Conservation (phyloP, 2,113 vertebrate species). For the Melierax canorus region DNA sequence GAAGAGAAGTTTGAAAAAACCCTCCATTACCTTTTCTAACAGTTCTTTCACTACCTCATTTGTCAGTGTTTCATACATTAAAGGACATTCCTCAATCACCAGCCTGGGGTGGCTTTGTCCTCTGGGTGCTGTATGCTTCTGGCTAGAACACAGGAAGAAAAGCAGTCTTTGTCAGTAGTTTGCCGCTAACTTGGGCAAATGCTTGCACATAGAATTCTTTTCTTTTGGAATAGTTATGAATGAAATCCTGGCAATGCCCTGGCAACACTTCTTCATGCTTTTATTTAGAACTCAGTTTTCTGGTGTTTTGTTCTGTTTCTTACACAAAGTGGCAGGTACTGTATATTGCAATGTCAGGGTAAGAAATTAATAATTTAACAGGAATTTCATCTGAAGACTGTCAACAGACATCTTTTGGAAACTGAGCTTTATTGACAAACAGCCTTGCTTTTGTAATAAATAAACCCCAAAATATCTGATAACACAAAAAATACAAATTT, state of each 20-base stretch:
- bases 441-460: background rate
- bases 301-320: background rate
- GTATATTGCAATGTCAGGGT: background rate
- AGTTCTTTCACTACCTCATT: constrained; percentile 83
- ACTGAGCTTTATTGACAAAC: background rate
- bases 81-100: constrained; percentile 92
- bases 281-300: background rate
- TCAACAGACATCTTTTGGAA: background rate
- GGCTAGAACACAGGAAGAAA: constrained; percentile 71
- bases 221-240: background rate
- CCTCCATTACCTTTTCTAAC: constrained; percentile 83
- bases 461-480: background rate
- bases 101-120: constrained; percentile 82
- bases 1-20: background rate
- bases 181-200: background rate
- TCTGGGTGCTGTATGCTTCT: constrained; percentile 75
- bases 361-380: background rate
- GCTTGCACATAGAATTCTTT: background rate
- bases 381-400: background rate
- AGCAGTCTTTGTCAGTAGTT: constrained; percentile 28
- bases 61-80: constrained; percentile 82
- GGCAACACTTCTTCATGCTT: background rate
- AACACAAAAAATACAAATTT: background rate
- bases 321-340: background rate
- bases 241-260: background rate